These are phyloP conservation scores for Entomyzon cyanotis DNA, from an alignment of 2,113 vertebrate species.

Conservation along the genomic window DNA sequence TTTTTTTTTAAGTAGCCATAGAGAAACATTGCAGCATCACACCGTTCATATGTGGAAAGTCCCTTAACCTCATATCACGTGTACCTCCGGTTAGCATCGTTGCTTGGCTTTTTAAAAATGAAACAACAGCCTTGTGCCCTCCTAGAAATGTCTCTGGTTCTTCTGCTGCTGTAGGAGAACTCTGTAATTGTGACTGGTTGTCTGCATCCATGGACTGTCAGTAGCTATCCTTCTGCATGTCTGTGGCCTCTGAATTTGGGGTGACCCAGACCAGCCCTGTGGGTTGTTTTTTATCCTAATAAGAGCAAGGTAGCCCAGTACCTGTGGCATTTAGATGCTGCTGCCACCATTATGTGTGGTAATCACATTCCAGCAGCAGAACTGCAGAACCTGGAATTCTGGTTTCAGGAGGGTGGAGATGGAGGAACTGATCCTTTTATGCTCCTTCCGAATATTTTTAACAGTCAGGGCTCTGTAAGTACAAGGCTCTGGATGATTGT, in stretches of 20 bases:
- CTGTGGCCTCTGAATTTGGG: background rate
- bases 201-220: background rate
- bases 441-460: background rate
- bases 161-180: background rate
- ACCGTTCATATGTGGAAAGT: fast-evolving
- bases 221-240: background rate
- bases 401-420: constrained; percentile 29
- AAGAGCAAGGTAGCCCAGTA: background rate
- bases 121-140: background rate
- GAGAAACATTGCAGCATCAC: background rate
- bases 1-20: fast-evolving
- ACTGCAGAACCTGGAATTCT: constrained; percentile 50
- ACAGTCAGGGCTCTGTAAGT: background rate
- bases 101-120: background rate
- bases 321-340: background rate
- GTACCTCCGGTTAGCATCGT: fast-evolving
- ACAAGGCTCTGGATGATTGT: background rate
- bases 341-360: background rate
- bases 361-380: background rate
- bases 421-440: background rate
- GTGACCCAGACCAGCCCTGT: background rate
- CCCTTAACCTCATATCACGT: background rate
- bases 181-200: fast-evolving
- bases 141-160: background rate
- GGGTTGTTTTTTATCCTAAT: background rate